Base-by-base conservation (phyloP, 2,113 vertebrate genomes). In the Phodopus roborovskii region DNA sequence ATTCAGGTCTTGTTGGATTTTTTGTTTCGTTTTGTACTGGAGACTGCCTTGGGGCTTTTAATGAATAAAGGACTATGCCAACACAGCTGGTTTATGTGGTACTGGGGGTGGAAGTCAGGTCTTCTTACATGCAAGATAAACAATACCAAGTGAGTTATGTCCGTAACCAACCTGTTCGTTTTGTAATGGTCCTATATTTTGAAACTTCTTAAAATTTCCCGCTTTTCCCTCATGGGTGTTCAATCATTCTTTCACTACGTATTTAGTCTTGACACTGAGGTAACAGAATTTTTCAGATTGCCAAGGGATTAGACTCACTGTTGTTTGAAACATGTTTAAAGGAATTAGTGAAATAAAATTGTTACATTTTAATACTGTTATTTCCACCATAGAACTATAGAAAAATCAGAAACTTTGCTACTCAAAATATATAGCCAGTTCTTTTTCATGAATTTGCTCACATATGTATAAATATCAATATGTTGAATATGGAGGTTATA, bases 281-380 rank as follows among this genome's bases (percentile, higher is more conserved):
- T 62, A 84, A 83, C 30, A 2, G 11, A 22, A 82, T 58, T 89
- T 95, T 45, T 86, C 30, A 91, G n/a, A 86, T 17, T 71, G 42
- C 13, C 5, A 17, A 17, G 6, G 45, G n/a, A 16, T 75, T 75
- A 56, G 17, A 13, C 6, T 33, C 4, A 28, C 77, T 12, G 42
- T 42, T 16, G 86, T 24, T 84, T 87, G 64, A 90, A 68, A 88
- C 16, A 79, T 75, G 13, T 62, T 92, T 93, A 88, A 82, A 50
- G 71, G n/a, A 71, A 64, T 87, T 73, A 86, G 22, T 19, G 39
- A 45, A 58, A 20, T 90, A 20, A 36, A 60, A 36, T 92, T 92
- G 11, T 90, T 87, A 70, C 7, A 58, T 16, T 36, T 45, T 62
- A 13, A 86, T 68, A 10, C 11, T 71, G 70, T 11, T 81, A 4